Evolutionary conservation across 2,113 vertebrate species (phyloP).

Genomic region (Leucopsar rothschildi): DNA sequence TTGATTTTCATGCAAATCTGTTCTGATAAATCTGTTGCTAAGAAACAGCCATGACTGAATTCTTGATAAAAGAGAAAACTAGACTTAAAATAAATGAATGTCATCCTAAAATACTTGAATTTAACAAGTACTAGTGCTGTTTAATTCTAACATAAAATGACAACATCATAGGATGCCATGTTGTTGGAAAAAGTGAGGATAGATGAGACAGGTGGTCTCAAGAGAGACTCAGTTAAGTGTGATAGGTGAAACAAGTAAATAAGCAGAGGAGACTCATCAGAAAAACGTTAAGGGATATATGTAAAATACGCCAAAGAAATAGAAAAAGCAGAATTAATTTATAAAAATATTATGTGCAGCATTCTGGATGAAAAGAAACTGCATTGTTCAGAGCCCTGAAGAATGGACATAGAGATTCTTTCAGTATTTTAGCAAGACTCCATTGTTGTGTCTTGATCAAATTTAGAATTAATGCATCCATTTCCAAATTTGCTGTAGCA

Average conservation of each 20-base stretch:
- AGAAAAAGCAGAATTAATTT: neutral
- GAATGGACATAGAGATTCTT: neutral
- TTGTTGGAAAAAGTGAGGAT: neutral
- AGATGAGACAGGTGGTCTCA: neutral
- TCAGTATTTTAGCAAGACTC: neutral
- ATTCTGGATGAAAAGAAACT: neutral
- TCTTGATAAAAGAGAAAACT: constrained; percentile 5
- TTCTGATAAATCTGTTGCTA: constrained; percentile 39
- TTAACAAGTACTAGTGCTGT: neutral
- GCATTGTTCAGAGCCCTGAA: neutral
- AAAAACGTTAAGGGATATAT: neutral
- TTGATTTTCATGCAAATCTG: constrained; percentile 26
- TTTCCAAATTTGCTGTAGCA: neutral
- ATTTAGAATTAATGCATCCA: neutral
- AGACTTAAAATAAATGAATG: neutral
- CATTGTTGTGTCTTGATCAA: neutral
- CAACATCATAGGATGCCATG: neutral
- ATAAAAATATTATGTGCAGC: neutral
- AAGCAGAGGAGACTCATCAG: neutral
- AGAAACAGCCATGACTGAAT: neutral
- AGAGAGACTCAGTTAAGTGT: neutral
- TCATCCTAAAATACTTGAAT: neutral
- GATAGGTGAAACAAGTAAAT: neutral
- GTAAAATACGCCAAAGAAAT: neutral
- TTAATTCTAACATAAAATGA: neutral